A percentile compares a stretch with the other conserved stretches of the same genome.
phyloP scores from a whole-genome alignment of 2,113 vertebrate species.

The Sardina pilchardus region DNA sequence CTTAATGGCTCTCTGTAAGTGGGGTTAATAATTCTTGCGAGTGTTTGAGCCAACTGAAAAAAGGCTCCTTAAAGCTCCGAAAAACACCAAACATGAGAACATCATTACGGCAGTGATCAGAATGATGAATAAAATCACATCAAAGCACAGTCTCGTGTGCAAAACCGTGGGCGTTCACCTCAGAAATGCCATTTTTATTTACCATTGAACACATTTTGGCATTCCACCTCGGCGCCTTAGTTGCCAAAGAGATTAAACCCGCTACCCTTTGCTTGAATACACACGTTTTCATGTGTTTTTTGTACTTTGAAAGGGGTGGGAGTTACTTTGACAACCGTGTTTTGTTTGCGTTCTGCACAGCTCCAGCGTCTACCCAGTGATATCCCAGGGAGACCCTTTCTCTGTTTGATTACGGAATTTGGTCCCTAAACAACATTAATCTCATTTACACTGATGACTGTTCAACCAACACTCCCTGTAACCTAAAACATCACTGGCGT shows the following conservation, averaged over 20 bases:
- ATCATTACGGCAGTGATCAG: conserved; percentile 26
- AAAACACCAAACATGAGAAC: conserved; percentile 33
- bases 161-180: conserved; percentile 5
- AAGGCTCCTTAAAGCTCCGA: conserved; percentile 18
- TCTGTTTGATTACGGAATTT: not conserved
- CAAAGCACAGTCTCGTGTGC: not conserved
- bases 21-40: not conserved
- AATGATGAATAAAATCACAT: conserved; percentile 11
- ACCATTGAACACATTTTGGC: not conserved
- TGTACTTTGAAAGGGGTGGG: conserved; percentile 2
- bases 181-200: conserved; percentile 14
- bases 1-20: conserved; percentile 7
- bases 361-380: not conserved
- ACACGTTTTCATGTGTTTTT: conserved; percentile 1
- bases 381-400: not conserved
- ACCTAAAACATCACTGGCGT: not conserved
- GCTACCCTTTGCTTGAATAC: not conserved
- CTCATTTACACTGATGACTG: not conserved
- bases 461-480: not conserved
- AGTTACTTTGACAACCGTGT: conserved; percentile 4
- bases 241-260: conserved; percentile 13
- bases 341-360: not conserved
- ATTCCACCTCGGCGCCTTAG: not conserved
- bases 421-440: conserved; percentile 10
- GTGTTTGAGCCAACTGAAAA: conserved; percentile 23